Conservation (phyloP, 2,113 vertebrate genomes). For the Jacana jacana region DNA sequence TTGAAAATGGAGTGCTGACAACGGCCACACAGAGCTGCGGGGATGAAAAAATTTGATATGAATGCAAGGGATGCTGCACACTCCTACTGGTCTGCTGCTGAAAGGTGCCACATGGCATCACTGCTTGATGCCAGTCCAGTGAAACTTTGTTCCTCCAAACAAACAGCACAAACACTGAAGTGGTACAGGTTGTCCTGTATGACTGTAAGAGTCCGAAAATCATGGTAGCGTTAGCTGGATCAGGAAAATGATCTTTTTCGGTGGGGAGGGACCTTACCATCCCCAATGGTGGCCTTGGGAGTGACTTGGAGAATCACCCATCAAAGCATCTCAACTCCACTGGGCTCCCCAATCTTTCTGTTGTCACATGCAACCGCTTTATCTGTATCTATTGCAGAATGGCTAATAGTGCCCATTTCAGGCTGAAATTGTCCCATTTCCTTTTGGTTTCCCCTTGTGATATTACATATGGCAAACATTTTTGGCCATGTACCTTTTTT, state of each 20-base stretch:
- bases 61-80: not conserved
- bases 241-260: not conserved
- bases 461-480: not conserved
- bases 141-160: not conserved
- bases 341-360: not conserved
- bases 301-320: not conserved
- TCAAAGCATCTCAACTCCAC: not conserved
- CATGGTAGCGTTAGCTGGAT: not conserved
- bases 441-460: not conserved
- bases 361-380: not conserved
- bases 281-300: not conserved
- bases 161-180: not conserved
- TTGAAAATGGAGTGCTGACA: not conserved
- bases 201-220: not conserved
- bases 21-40: not conserved
- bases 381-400: not conserved
- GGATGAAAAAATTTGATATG: not conserved
- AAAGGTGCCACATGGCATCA: not conserved
- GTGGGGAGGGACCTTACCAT: not conserved
- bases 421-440: not conserved
- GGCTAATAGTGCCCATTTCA: not conserved
- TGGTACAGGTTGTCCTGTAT: not conserved
- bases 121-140: not conserved
- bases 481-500: rapidly evolving
- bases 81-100: not conserved